These are phyloP conservation scores for Engystomops pustulosus DNA, from an alignment of 2,113 vertebrate species.

Conservation along the genomic window DNA sequence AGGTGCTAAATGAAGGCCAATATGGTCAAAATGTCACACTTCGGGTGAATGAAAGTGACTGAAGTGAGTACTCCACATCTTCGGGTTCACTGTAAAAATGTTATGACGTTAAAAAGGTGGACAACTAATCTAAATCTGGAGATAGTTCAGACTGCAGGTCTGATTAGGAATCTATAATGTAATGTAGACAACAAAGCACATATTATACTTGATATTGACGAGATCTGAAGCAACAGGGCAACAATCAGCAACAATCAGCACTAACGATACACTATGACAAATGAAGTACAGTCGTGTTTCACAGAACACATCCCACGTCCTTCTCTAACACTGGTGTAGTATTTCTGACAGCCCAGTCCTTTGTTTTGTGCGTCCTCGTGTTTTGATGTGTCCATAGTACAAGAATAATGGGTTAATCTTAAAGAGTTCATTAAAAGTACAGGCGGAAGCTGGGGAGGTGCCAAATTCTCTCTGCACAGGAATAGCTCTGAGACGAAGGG, in stretches of 20 bases:
- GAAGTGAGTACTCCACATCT: no score
- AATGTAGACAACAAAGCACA: no score
- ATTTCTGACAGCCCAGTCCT: neutral
- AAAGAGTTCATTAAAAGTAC: conserved; percentile 10
- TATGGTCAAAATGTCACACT: no score
- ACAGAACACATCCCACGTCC: neutral
- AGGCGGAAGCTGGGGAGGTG: neutral
- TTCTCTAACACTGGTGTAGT: conserved; percentile 22
- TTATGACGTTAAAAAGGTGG: no score
- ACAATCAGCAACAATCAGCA: neutral
- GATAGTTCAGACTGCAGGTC: no score
- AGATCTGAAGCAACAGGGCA: neutral
- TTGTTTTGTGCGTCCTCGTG: neutral
- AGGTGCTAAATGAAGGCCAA: no score
- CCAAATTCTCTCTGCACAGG: neutral
- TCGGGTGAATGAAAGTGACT: no score
- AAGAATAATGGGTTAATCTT: neutral
- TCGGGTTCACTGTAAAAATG: no score
- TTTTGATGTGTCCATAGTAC: neutral
- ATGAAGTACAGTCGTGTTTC: neutral
- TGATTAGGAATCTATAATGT: no score
- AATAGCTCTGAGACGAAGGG: conserved; percentile 3
- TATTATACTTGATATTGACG: no score
- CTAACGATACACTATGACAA: neutral
- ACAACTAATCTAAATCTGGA: no score